Conservation (phyloP, 1,140 invertebrate genomes). For the Mercenaria mercenaria region DNA sequence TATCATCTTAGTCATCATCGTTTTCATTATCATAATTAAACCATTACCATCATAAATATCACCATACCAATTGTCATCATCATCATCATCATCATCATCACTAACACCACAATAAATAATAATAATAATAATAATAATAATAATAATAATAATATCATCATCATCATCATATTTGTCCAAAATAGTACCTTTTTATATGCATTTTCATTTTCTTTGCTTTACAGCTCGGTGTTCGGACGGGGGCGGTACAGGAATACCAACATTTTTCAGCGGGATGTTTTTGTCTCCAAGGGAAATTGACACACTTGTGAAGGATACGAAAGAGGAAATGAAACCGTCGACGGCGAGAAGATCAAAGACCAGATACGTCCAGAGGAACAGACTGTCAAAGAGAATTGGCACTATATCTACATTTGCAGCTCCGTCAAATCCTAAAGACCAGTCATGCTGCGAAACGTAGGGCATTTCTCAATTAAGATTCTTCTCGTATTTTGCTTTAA, state of each 20-base stretch:
- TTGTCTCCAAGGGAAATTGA: background rate
- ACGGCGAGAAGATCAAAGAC: background rate
- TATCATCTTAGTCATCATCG: too few species aligned
- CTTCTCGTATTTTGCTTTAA: background rate
- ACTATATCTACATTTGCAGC: background rate
- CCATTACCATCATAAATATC: background rate
- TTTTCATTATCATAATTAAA: background rate
- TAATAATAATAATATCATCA: too few species aligned
- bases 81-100: too few species aligned
- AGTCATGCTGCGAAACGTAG: slow-evolving; percentile 25
- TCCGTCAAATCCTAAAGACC: background rate
- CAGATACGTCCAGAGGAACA: slow-evolving; percentile 15
- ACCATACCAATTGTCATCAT: too few species aligned
- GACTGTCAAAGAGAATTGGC: slow-evolving; percentile 6
- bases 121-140: too few species aligned
- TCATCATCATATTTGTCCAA: too few species aligned
- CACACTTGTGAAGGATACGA: background rate
- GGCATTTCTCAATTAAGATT: too few species aligned
- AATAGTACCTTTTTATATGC: too few species aligned
- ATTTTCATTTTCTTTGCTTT: background rate
- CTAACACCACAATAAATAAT: too few species aligned
- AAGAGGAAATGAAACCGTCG: background rate
- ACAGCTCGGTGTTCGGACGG: background rate
- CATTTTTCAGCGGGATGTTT: slow-evolving; percentile 18
- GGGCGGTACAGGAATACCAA: background rate